phyloP scores from a whole-genome alignment of 2,113 vertebrate genomes.

The Lycocorax pyrrhopterus region DNA sequence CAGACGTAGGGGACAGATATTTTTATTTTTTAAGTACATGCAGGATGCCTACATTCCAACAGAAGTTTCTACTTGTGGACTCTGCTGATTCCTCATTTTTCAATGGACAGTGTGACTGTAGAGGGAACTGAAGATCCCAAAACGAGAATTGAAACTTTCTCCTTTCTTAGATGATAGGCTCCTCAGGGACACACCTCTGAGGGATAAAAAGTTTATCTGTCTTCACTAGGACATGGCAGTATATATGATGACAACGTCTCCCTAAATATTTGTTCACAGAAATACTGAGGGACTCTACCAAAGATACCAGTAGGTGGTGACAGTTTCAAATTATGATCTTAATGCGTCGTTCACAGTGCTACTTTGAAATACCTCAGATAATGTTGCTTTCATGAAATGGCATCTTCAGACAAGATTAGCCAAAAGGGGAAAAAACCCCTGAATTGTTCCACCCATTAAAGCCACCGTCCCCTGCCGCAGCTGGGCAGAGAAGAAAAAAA shows the following conservation, averaged over 20 bases:
- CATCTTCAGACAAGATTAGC: not conserved
- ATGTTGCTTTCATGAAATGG: not conserved
- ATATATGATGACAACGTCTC: not conserved
- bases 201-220: not conserved
- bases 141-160: not conserved
- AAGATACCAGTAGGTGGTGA: not conserved
- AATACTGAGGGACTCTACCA: not conserved
- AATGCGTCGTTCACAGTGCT: not conserved
- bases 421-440: not conserved
- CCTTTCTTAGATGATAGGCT: not conserved
- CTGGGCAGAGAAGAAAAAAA: not conserved
- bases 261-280: not conserved
- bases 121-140: not conserved
- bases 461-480: not conserved
- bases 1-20: rapidly evolving
- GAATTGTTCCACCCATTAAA: not conserved
- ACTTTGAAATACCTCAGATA: not conserved
- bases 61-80: not conserved
- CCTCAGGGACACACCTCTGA: not conserved
- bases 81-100: not conserved
- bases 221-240: not conserved
- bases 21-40: not conserved
- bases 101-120: rapidly evolving
- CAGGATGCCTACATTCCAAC: not conserved
- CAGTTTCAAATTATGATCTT: not conserved